phyloP scores from a whole-genome alignment of 2,888 invertebrate genomes.

The Scelioninae gen. 1 region DNA sequence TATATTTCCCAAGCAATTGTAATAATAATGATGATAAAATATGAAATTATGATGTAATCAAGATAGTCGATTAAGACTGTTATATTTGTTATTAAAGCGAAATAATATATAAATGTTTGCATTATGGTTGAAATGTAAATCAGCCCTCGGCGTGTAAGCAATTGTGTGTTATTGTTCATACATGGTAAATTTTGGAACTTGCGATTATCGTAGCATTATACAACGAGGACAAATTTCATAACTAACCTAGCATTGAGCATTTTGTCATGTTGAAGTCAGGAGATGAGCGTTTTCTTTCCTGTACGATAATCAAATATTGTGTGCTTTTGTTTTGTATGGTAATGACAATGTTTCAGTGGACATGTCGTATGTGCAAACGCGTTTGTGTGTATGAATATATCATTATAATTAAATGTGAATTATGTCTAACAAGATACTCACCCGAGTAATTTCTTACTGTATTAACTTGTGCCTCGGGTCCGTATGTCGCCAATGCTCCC shows the following conservation, averaged over 20 bases:
- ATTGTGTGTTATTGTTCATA: slow-evolving; percentile 30
- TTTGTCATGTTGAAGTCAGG: slow-evolving; percentile 32
- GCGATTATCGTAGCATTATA: slow-evolving; percentile 42
- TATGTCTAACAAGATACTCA: slow-evolving; percentile 65
- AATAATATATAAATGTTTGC: slow-evolving; percentile 34
- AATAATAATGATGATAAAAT: too few relatives aligned
- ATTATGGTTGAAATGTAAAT: slow-evolving; percentile 39
- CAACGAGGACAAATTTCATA: slow-evolving; percentile 37
- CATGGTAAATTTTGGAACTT: slow-evolving; percentile 41
- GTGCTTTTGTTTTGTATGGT: slow-evolving; percentile 44
- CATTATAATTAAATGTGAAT: slow-evolving; percentile 29
- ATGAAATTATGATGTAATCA: background rate
- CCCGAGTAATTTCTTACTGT: slow-evolving; percentile 71
- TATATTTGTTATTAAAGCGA: slow-evolving; percentile 14
- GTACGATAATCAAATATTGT: slow-evolving; percentile 19
- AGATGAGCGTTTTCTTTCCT: slow-evolving; percentile 18
- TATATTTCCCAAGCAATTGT: too few relatives aligned
- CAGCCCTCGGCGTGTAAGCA: slow-evolving; percentile 19
- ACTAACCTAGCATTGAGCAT: slow-evolving; percentile 17
- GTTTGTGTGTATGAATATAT: slow-evolving; percentile 27
- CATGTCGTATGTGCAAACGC: background rate
- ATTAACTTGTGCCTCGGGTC: slow-evolving; percentile 78
- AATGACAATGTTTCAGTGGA: slow-evolving; percentile 34
- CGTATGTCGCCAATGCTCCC: slow-evolving; percentile 85
- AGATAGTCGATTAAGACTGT: slow-evolving; percentile 9